A percentile compares a stretch with the other conserved stretches of the same genome.
Evolutionary conservation across 2,888 invertebrate species (phyloP).

Genomic region (Alcis repandata): DNA sequence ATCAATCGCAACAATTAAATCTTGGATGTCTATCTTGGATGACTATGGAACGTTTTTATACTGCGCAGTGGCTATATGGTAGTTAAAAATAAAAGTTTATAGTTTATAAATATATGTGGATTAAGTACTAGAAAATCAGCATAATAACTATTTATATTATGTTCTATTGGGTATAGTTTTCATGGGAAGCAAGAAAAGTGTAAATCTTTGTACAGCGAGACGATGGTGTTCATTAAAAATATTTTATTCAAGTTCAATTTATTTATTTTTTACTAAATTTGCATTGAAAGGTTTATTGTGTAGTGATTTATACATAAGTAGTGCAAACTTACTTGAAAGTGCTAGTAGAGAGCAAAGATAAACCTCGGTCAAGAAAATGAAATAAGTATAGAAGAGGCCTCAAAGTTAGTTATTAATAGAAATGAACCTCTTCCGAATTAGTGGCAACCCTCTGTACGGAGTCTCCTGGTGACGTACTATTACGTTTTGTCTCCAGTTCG

Average conservation of each 20-base stretch:
- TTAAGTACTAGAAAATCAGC: background rate
- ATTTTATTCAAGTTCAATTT: background rate
- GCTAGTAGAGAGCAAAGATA: conserved; percentile 27
- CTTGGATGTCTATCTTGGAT: too few species aligned
- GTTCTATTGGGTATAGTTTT: background rate
- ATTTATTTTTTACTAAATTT: background rate
- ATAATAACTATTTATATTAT: background rate
- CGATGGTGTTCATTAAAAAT: background rate
- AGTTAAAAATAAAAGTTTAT: too few species aligned
- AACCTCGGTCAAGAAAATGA: conserved; percentile 24
- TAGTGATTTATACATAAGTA: background rate
- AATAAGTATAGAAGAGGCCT: conserved; percentile 10
- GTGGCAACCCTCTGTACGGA: conserved; percentile 64
- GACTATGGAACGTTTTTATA: too few species aligned
- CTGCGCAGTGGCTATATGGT: too few species aligned
- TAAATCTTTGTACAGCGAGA: background rate
- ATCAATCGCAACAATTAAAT: too few species aligned
- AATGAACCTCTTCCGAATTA: conserved; percentile 69
- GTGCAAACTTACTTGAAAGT: conserved; percentile 42
- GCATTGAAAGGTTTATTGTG: background rate
- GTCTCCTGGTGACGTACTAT: conserved; percentile 76
- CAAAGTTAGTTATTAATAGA: conserved; percentile 52
- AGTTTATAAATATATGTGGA: background rate
- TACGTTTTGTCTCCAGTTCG: conserved; percentile 81
- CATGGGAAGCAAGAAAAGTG: background rate